Base-by-base conservation (phyloP, 1,140 invertebrate species). In the Bombus ignitus region DNA sequence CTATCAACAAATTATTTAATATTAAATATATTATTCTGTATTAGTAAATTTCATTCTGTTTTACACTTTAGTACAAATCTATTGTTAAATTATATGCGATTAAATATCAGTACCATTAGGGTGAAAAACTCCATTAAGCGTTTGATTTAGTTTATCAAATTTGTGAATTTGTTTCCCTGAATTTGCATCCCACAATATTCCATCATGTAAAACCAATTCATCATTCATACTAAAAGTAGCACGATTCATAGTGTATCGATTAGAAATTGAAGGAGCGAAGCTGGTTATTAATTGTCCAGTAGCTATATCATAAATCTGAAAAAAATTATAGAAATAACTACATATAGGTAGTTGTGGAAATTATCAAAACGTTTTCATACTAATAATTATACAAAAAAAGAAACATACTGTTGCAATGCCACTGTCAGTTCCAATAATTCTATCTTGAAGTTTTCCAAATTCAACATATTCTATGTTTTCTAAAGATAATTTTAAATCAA, bases 81-180 rank as follows among this genome's bases (percentile, higher is more conserved):
- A 22, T 71, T 71, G 10, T 22, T 44, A 18, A 72, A 73, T 62
- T 71, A 53, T 57, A 78, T 28, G 35, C 15, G 10, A 83, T 42
- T 77, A 18, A 18, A 65, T 77, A 3, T 68, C 3, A 70, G 25
- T 85, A 85, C 99, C 99, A 94, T 99, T 99, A 1, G 99, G 99
- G 97, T 99, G 99, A 94, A 99, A 99, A 2, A 99, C 97, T 1
- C 99, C 99, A 92, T 98, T 99, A 37, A 99, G 96, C 62, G 97
- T 97, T 92, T 99, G 97, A 95, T 99, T 99, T 37, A 99, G 96
- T 95, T 99, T 99, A 95, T 99, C 99, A 92, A 99, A 99, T 93
- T 99, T 99, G 94, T 99, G 98, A 73, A 99, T 98, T 91, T 98
- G 97, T 91, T 97, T 98, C 6, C 97, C 97, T 0, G 97, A 97